Conservation (phyloP, 1,140 invertebrate genomes). For the Listronotus bonariensis region DNA sequence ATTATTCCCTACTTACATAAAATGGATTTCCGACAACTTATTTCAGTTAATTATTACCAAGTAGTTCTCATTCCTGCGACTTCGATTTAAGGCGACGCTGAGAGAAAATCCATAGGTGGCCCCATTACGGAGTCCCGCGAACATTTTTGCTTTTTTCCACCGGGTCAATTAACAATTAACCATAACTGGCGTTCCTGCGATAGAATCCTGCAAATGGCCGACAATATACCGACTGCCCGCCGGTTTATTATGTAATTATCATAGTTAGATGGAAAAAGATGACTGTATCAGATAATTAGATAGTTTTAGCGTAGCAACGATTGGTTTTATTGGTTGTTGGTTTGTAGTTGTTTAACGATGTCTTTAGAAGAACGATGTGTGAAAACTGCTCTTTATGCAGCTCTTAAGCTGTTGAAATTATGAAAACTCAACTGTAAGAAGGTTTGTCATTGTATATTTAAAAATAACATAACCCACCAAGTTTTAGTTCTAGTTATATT, state of each 20-base stretch:
- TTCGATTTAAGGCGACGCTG: neutral
- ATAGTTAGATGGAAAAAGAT: neutral
- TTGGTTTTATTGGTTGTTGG: too few species aligned
- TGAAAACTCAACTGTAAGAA: too few species aligned
- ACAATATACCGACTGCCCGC: neutral
- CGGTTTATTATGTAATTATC: conserved; percentile 18
- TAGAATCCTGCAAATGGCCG: conserved; percentile 1
- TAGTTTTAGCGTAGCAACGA: neutral
- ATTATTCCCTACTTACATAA: too few species aligned
- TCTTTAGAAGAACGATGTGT: too few species aligned
- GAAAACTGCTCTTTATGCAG: too few species aligned
- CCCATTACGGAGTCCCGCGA: neutral
- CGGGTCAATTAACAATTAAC: conserved; percentile 12
- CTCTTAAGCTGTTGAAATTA: too few species aligned
- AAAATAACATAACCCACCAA: too few species aligned
- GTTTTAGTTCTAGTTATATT: too few species aligned
- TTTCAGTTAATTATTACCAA: too few species aligned
- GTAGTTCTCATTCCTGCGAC: neutral
- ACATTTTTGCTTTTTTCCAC: neutral
- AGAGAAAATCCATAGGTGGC: conserved; percentile 5
- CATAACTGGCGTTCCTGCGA: conserved; percentile 9
- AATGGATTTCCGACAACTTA: too few species aligned
- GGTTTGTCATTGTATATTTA: too few species aligned
- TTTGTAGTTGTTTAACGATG: too few species aligned
- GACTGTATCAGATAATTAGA: neutral